phyloP scores from a whole-genome alignment of 2,113 vertebrate species.

The Sclerurus mexicanus region DNA sequence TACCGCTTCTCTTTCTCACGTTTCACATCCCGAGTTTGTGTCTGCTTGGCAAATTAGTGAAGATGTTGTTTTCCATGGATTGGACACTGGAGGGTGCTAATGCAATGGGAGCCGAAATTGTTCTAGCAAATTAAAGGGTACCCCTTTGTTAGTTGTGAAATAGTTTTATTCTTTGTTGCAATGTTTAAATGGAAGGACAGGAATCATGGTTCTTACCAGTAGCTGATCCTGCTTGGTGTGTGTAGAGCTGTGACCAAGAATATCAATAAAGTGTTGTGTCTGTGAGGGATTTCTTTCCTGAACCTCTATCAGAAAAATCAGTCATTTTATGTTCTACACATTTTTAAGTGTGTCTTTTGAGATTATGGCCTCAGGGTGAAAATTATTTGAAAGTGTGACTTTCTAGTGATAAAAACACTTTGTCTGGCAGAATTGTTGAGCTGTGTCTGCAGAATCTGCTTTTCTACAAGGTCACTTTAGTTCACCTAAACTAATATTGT shows the following conservation, averaged over 20 bases:
- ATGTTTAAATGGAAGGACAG: background rate
- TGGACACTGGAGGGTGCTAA: constrained; percentile 75
- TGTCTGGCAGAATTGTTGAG: background rate
- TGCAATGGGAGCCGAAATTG: constrained; percentile 36
- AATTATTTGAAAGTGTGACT: constrained; percentile 43
- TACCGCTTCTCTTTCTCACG: background rate
- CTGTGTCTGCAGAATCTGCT: background rate
- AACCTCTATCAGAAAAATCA: background rate
- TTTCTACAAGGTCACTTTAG: constrained; percentile 3
- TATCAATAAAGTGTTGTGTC: constrained; percentile 27
- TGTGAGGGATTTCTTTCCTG: background rate
- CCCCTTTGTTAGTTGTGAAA: constrained; percentile 28
- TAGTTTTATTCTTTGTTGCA: constrained; percentile 22
- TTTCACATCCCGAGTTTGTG: background rate
- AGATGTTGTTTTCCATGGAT: constrained; percentile 25
- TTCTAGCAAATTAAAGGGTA: background rate
- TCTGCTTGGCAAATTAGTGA: background rate
- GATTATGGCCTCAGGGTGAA: background rate
- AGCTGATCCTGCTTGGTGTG: background rate
- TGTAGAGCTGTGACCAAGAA: background rate
- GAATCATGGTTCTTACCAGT: background rate
- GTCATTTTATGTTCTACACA: background rate
- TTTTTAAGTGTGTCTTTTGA: constrained; percentile 8
- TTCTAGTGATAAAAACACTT: constrained; percentile 32
- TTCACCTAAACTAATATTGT: background rate